Percentiles rank a stretch among this genome's conserved stretches.
Conservation (phyloP, 1,140 invertebrate genomes). For the Aradophagus sp. region DNA sequence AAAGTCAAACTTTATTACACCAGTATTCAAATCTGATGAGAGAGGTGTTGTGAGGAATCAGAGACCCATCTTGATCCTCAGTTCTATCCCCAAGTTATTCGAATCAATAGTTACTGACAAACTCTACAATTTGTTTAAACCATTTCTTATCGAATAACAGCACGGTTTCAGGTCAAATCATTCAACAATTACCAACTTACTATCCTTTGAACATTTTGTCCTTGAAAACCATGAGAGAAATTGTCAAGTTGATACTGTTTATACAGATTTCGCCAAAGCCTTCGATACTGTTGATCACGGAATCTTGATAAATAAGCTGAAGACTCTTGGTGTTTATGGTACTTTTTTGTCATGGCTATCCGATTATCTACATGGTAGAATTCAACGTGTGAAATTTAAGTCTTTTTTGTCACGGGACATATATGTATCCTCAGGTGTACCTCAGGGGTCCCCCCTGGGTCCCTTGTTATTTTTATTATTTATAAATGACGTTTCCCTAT, state of each 20-base stretch:
- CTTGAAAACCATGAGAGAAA: background rate
- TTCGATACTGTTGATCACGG: slow-evolving; percentile 1
- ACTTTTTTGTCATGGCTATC: background rate
- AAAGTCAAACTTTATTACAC: no score
- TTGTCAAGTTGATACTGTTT: background rate
- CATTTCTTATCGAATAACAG: background rate
- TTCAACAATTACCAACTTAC: background rate
- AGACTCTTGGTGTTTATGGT: background rate
- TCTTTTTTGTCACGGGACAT: slow-evolving; percentile 1
- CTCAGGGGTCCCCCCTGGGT: background rate
- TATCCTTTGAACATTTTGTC: background rate
- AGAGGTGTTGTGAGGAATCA: no score
- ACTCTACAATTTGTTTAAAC: background rate
- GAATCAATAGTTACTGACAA: background rate
- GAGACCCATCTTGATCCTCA: no score
- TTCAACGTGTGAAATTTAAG: background rate
- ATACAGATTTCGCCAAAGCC: slow-evolving; percentile 1
- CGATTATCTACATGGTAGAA: background rate
- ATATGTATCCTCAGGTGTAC: background rate
- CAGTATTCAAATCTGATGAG: no score
- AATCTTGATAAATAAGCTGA: background rate
- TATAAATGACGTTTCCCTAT: background rate
- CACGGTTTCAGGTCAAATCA: background rate
- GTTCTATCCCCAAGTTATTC: no score
- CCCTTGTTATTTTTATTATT: background rate